These are phyloP conservation scores for Caenorhabditis sinica DNA, from an alignment of 2,888 invertebrate genomes.

Conservation along the genomic window DNA sequence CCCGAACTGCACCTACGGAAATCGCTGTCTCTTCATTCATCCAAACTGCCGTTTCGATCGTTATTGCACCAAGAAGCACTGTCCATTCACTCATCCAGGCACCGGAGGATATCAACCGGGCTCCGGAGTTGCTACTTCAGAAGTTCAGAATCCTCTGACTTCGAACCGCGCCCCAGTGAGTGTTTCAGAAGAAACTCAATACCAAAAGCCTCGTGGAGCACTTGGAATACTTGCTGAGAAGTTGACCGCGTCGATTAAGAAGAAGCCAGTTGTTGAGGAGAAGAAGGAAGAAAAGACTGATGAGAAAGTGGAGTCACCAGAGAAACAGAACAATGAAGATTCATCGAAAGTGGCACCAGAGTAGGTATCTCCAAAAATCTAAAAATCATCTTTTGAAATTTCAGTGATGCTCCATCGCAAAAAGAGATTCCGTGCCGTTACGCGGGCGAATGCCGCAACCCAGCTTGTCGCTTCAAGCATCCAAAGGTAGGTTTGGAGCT, in stretches of 20 bases:
- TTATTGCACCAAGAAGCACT: slow-evolving; percentile 65
- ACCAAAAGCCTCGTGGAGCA: slow-evolving; percentile 33
- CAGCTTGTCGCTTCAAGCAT: slow-evolving; percentile 76
- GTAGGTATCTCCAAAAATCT: not conserved
- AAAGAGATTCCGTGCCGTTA: slow-evolving; percentile 72
- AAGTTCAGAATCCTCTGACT: slow-evolving; percentile 33
- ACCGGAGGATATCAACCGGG: slow-evolving; percentile 57
- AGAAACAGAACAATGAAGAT: not conserved
- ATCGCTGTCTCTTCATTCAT: slow-evolving; percentile 93
- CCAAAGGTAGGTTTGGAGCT: slow-evolving; percentile 77
- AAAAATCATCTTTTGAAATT: not conserved
- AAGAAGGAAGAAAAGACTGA: slow-evolving; percentile 40
- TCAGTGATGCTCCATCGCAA: slow-evolving; percentile 40
- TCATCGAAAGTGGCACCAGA: not conserved
- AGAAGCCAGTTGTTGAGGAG: slow-evolving; percentile 13
- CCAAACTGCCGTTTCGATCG: slow-evolving; percentile 85
- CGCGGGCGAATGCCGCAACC: slow-evolving; percentile 73
- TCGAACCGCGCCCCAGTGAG: slow-evolving; percentile 25
- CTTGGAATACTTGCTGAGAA: slow-evolving; percentile 53
- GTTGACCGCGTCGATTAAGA: slow-evolving; percentile 43
- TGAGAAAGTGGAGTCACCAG: slow-evolving; percentile 20
- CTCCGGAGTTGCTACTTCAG: not conserved
- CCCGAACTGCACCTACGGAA: slow-evolving; percentile 91
- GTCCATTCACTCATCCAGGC: slow-evolving; percentile 60
- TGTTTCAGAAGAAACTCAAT: not conserved